Base-by-base conservation (phyloP, 2,113 vertebrate species). In the Marcusenius ussheri region DNA sequence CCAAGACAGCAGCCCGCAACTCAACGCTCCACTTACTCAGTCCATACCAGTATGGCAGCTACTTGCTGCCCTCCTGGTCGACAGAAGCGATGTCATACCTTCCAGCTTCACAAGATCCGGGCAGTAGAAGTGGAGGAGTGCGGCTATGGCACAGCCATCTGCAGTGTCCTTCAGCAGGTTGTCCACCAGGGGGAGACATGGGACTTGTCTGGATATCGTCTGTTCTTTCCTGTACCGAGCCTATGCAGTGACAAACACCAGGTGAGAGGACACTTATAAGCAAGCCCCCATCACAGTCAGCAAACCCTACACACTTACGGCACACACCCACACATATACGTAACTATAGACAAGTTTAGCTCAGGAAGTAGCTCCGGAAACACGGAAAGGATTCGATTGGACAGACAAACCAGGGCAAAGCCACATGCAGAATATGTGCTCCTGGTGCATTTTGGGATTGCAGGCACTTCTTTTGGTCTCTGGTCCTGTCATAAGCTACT, bases 51-150 rank as follows among this genome's bases (percentile, higher is more conserved):
- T n/a, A n/a, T 3, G 21, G 17, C 42, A 83, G 42, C 8, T 39
- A 53, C 50, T 87, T 8, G n/a, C 50, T 87, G 49, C 27, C 50
- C 50, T 56, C 85, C 46, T 53, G 80, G 42, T 35, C 35, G 17
- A 83, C 80, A 83, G 49, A 31, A 62, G 5, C 3, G 5, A 66
- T 58, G 21, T 8, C 89, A 74, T 93, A 98, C 98, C 98, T 94
- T 99, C 97, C 90, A 99, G 92, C 88, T 95, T 95, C 91, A 99
- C 90, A 0, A 97, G 94, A 46, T 95, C 95, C 3, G 98, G 98
- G 88, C 98, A 99, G 96, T 99, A 99, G 92, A 98, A 99, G 93
- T 99, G 98, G 92, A 99, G 96, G 80, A 99, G 95, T 15, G 97
- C 96, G 51, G 97, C 96, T 19, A 99, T 91, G 19, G 98, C 97